Base-by-base conservation (phyloP, 2,888 invertebrate species). In the Glyphotaelius pellucidus region DNA sequence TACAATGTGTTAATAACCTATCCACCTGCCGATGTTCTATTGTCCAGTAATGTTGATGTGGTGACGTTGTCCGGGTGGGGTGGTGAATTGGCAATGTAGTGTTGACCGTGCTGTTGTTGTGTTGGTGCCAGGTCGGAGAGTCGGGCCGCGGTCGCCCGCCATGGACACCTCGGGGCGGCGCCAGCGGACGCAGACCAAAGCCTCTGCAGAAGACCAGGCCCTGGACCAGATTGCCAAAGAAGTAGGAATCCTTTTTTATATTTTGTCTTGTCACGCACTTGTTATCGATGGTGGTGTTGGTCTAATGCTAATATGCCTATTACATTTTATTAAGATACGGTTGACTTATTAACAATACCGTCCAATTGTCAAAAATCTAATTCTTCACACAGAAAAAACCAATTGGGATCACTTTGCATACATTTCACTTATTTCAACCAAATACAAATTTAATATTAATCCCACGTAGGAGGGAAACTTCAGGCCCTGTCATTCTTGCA, bases 211-310 rank as follows among this genome's bases (percentile, higher is more conserved):
- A 96, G 99, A 99, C 96, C 99, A 99, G 95, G 99, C 99, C 89
- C 97, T 99, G 92, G 99, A 99, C 96, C 98, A 98, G 96, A 99
- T 99, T 94, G 99, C 99, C 90, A 98, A 98, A 97, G 99, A 99
- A 98, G 99, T 99, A 94, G 19, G 90, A 92, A 88, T n/a, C n/a
- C 31, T 25, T 67, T 90, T 81, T 7, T 47, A n/a, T 90, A 42
- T 35, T 32, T 35, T 25, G 15, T 90, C 11, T 80, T 32, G 25
- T 67, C 7, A 67, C 67, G 7, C 19, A n/a, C 3, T 87, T 87
- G 47, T 47, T 42, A 38, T 83, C 19, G 32, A 35, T 79, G 80
- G 38, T 84, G 86, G 89, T 90, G 91, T 31, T 25, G 38, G 84
- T 81, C 3, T 42, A 14, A 30, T 9, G 19, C 7, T 15, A 32